phyloP scores from a whole-genome alignment of 2,888 invertebrate genomes.

The Catocala nupta region DNA sequence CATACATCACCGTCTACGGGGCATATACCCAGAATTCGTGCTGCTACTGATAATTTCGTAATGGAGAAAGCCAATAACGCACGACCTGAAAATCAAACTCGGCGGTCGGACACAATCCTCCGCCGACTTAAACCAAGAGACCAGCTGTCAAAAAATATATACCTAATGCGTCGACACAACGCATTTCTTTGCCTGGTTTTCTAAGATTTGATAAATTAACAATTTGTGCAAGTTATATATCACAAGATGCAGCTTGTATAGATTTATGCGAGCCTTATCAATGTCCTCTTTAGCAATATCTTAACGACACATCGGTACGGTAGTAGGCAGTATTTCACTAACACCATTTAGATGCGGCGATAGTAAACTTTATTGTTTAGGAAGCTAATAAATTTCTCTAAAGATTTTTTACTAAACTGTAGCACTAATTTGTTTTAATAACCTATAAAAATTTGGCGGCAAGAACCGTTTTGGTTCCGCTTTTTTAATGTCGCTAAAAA shows the following conservation, averaged over 20 bases:
- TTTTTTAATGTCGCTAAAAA: conserved; percentile 70
- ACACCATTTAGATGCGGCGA: conserved; percentile 76
- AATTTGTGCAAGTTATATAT: no score
- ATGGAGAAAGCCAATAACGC: no score
- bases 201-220: no score
- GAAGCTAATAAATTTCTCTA: conserved; percentile 80
- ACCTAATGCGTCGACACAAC: no score
- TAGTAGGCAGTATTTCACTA: conserved; percentile 64
- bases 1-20: no score
- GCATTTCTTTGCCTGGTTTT: no score
- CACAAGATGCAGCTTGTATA: neutral
- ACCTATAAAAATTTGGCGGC: conserved; percentile 78
- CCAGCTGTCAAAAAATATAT: no score
- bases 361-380: conserved; percentile 81
- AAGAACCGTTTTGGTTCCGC: conserved; percentile 70
- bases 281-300: conserved; percentile 55
- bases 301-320: conserved; percentile 64
- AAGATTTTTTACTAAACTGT: conserved; percentile 57
- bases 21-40: no score
- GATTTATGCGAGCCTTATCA: conserved; percentile 18
- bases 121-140: no score
- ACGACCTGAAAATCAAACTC: no score
- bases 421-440: conserved; percentile 83
- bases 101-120: no score
- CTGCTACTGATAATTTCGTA: no score